Conservation (phyloP, 1,140 invertebrate genomes). For the Drosophila insularis region DNA sequence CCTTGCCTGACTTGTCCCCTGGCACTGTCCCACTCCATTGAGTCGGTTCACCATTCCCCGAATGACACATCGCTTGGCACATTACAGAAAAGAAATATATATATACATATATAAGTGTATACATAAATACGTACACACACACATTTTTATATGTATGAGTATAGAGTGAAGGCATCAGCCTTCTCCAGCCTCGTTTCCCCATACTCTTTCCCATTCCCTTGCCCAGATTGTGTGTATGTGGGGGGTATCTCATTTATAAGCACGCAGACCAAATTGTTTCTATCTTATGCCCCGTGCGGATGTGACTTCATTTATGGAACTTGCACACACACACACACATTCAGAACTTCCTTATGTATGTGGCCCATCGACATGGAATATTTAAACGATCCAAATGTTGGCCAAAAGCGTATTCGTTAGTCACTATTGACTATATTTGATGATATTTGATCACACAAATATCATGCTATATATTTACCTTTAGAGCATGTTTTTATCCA, state of each 20-base stretch:
- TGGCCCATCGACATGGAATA: not conserved
- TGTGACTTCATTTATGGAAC: conserved; percentile 61
- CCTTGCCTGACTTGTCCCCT: not conserved
- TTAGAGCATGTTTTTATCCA: too few species aligned
- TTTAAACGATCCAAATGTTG: conserved; percentile 14
- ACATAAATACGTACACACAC: not conserved
- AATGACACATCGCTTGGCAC: conserved; percentile 66
- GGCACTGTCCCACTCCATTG: not conserved
- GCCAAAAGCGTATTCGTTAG: conserved; percentile 14
- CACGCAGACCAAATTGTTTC: conserved; percentile 42
- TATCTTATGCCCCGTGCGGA: conserved; percentile 42
- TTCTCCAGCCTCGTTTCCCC: conserved; percentile 12
- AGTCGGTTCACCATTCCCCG: conserved; percentile 15
- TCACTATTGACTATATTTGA: too few species aligned
- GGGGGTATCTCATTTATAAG: conserved; percentile 39
- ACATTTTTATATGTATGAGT: too few species aligned
- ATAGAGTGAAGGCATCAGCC: not conserved
- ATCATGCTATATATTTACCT: too few species aligned
- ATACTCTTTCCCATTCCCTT: conserved; percentile 1
- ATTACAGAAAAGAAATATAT: conserved; percentile 67
- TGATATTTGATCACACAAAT: too few species aligned
- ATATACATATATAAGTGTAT: conserved; percentile 49
- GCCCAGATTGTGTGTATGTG: conserved; percentile 2
- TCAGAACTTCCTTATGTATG: conserved; percentile 10
- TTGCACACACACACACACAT: conserved; percentile 27